A percentile compares a stretch with the other conserved stretches of the same genome.
Conservation (phyloP, 1,140 invertebrate genomes). For the Danaus plexippus region DNA sequence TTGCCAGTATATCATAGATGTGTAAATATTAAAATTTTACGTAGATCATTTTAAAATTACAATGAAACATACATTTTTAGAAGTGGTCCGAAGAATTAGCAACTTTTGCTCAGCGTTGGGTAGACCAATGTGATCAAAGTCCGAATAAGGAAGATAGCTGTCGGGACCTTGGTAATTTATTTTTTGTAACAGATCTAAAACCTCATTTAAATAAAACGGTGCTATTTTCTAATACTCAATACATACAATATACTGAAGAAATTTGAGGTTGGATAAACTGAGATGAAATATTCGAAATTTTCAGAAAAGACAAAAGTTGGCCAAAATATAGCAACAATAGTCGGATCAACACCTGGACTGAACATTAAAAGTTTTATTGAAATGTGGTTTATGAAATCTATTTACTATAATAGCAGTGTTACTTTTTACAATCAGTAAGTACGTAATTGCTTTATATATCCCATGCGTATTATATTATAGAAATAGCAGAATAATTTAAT, state of each 20-base stretch:
- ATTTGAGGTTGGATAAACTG: background rate
- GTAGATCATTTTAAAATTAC: too few species aligned
- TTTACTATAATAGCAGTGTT: constrained; percentile 40
- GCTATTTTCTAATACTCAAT: too few species aligned
- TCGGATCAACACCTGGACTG: constrained; percentile 33
- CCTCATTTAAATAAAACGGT: too few species aligned
- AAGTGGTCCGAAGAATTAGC: constrained; percentile 49
- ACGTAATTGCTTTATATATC: background rate
- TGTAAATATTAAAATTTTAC: too few species aligned
- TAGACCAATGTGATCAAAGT: constrained; percentile 46
- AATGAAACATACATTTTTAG: constrained; percentile 24
- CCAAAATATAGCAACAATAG: constrained; percentile 47
- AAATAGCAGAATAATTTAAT: too few species aligned
- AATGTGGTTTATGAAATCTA: constrained; percentile 50
- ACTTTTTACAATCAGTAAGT: constrained; percentile 55
- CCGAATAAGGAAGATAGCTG: constrained; percentile 46
- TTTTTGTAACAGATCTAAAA: background rate
- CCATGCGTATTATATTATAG: background rate
- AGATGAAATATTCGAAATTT: background rate
- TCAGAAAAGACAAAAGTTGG: constrained; percentile 38
- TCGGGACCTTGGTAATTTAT: constrained; percentile 40
- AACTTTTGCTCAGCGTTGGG: constrained; percentile 50
- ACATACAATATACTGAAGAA: too few species aligned
- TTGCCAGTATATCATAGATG: too few species aligned
- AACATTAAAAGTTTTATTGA: constrained; percentile 50